Percentiles rank a stretch among this genome's conserved stretches.
These are phyloP conservation scores for Bothrops alternatus DNA, from an alignment of 2,797 vertebrate species.

Conservation along the genomic window DNA sequence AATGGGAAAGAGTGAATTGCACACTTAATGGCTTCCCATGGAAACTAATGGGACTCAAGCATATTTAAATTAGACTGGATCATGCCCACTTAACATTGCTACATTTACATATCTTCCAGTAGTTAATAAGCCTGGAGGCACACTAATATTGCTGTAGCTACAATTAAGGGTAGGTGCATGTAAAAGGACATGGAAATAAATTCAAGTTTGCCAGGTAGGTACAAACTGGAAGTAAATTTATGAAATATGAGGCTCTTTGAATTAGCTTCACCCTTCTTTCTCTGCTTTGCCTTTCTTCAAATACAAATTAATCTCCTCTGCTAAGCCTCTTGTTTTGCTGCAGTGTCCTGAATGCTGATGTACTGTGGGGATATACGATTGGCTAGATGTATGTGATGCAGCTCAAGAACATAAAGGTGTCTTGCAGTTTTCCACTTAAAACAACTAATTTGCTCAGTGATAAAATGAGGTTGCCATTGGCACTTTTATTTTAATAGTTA, in stretches of 20 bases:
- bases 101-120: background rate
- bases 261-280: conserved; percentile 20
- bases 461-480: conserved; percentile 11
- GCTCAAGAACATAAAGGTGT: conserved; percentile 44
- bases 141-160: background rate
- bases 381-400: conserved; percentile 31
- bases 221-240: conserved; percentile 3
- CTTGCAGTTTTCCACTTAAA: conserved; percentile 28
- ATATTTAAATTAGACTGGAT: background rate
- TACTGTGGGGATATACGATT: conserved; percentile 28
- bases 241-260: conserved; percentile 8
- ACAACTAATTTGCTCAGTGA: conserved; percentile 24
- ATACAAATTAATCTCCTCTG: conserved; percentile 34
- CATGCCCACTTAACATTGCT: background rate
- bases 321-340: conserved; percentile 42
- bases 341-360: conserved; percentile 31
- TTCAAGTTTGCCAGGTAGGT: background rate
- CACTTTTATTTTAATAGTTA: background rate
- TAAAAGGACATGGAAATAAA: background rate
- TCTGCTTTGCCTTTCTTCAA: background rate
- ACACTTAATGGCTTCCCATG: background rate
- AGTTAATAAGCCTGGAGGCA: background rate
- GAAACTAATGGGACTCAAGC: background rate
- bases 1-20: background rate
- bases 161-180: background rate